Percentiles rank a stretch among this genome's conserved stretches.
phyloP scores from a whole-genome alignment of 1,140 invertebrate genomes.

The Vollenhovia emeryi region DNA sequence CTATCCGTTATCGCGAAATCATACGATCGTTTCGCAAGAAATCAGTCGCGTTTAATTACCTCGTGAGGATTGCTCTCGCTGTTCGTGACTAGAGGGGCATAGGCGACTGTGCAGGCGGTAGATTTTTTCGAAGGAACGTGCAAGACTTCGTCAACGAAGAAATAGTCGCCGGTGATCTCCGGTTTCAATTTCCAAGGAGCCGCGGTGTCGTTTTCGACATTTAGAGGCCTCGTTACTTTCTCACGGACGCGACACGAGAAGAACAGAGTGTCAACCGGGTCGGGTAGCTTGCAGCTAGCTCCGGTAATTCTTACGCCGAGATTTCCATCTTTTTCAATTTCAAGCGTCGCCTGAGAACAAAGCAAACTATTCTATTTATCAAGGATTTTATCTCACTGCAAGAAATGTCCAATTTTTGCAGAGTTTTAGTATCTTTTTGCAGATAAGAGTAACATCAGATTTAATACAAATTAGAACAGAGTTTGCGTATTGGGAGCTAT shows the following conservation, averaged over 20 bases:
- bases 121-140: conserved; percentile 66
- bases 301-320: conserved; percentile 78
- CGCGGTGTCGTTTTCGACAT: conserved; percentile 76
- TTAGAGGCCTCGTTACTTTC: conserved; percentile 69
- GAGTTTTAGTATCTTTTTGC: neutral
- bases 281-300: conserved; percentile 77
- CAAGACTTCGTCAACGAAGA: conserved; percentile 67
- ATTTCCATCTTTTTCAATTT: conserved; percentile 75
- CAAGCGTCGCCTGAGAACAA: conserved; percentile 72
- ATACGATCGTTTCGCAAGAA: neutral
- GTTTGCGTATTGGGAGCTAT: neutral
- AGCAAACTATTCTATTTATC: neutral
- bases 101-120: conserved; percentile 66
- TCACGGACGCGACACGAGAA: conserved; percentile 78
- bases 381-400: neutral
- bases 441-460: neutral
- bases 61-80: conserved; percentile 56
- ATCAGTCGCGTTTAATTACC: conserved; percentile 51
- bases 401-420: neutral
- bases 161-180: conserved; percentile 78
- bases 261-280: conserved; percentile 76
- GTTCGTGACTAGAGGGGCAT: conserved; percentile 75
- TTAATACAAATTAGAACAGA: conserved; percentile 2
- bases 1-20: neutral
- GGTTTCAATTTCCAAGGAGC: conserved; percentile 77